Evolutionary conservation across 2,888 invertebrate genomes (phyloP).

Genomic region (Mechanitis mazaeus): DNA sequence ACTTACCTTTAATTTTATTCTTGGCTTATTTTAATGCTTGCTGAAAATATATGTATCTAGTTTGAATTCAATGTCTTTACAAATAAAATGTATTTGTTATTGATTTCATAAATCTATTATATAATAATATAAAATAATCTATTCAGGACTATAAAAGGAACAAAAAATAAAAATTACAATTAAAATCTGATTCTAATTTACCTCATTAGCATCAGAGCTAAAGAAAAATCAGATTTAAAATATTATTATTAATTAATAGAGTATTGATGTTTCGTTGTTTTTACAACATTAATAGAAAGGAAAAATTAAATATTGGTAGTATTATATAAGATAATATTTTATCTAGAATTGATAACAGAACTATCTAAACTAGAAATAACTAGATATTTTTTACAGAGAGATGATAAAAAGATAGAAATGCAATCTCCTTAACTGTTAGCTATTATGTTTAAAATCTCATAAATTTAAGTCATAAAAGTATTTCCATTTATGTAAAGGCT

Average conservation of each 20-base stretch:
- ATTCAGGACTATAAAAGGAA: too few relatives aligned
- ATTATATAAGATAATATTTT: too few relatives aligned
- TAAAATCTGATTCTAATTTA: conserved; percentile 16
- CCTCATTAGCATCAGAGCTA: conserved; percentile 22
- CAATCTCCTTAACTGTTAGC: not conserved
- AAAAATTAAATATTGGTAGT: too few relatives aligned
- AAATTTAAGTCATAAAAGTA: conserved; percentile 4
- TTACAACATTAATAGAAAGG: not conserved
- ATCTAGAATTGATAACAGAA: too few relatives aligned
- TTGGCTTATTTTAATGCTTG: conserved; percentile 5
- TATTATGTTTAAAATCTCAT: conserved; percentile 1
- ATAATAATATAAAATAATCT: too few relatives aligned
- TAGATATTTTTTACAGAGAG: too few relatives aligned
- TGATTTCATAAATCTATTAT: too few relatives aligned
- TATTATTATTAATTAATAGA: conserved; percentile 6
- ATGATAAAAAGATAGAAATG: too few relatives aligned
- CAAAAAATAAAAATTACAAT: not conserved
- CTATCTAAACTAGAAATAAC: too few relatives aligned
- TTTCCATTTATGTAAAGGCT: not conserved
- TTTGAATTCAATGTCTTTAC: too few relatives aligned
- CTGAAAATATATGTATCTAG: conserved; percentile 1
- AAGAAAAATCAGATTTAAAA: conserved; percentile 15
- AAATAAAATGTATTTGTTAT: too few relatives aligned
- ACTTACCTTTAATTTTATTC: not conserved
- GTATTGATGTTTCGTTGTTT: conserved; percentile 16